phyloP scores from a whole-genome alignment of 2,797 vertebrate species.

The Microctenopoma lineatum region DNA sequence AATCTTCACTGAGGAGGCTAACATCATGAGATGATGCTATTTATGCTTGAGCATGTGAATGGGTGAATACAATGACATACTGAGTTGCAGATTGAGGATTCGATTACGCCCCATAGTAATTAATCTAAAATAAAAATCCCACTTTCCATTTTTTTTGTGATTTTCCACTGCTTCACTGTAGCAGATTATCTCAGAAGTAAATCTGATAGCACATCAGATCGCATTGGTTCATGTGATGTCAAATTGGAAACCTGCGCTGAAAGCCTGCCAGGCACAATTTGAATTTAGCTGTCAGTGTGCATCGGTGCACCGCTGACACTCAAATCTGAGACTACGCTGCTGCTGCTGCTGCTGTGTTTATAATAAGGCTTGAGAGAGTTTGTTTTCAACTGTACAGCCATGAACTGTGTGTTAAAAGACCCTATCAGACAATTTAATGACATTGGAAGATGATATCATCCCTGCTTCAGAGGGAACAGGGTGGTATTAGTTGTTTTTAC shows the following conservation, averaged over 20 bases:
- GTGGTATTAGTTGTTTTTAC: conserved; percentile 27
- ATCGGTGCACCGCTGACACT: conserved; percentile 30
- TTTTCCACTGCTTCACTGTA: conserved; percentile 3
- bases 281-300: conserved; percentile 40
- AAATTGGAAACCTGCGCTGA: conserved; percentile 49
- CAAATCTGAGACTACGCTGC: conserved; percentile 25
- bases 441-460: conserved; percentile 22
- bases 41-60: too few species aligned
- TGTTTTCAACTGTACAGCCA: conserved; percentile 5
- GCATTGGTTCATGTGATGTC: conserved; percentile 39
- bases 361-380: conserved; percentile 15
- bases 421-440: conserved; percentile 5
- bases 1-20: not conserved
- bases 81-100: not conserved
- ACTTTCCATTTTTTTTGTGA: not conserved
- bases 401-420: not conserved
- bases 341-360: conserved; percentile 16
- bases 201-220: conserved; percentile 52
- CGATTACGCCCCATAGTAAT: not conserved
- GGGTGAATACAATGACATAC: not conserved
- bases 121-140: not conserved
- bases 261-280: conserved; percentile 55
- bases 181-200: conserved; percentile 37
- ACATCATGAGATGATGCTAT: too few species aligned
- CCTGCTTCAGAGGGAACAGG: conserved; percentile 1